These are phyloP conservation scores for Aplysina aerophoba DNA, from an alignment of 37 sponge, comb jelly and placozoan species.

Conservation along the genomic window DNA sequence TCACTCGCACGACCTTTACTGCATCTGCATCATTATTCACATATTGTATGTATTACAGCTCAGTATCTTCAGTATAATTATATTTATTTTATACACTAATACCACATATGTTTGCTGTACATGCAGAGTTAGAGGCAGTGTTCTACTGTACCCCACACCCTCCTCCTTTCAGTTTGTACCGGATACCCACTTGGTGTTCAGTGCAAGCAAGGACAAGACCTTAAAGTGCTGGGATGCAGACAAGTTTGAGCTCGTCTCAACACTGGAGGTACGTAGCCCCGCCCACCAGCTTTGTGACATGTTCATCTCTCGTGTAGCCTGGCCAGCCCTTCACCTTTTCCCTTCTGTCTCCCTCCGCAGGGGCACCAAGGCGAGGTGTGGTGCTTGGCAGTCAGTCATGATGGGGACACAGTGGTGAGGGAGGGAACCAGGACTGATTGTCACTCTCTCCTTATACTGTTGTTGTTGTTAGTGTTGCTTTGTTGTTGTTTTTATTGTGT, in stretches of 20 bases:
- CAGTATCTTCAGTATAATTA: too few relatives aligned
- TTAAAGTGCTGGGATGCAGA: constrained; percentile 97
- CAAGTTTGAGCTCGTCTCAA: constrained; percentile 84
- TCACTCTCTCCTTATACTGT: not conserved
- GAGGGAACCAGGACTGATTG: not conserved
- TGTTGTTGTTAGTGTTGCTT: constrained; percentile 28
- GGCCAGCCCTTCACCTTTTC: not conserved
- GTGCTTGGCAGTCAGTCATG: constrained; percentile 85
- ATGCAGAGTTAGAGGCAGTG: too few relatives aligned
- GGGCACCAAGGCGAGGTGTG: constrained; percentile 92
- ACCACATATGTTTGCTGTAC: not conserved
- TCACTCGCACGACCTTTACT: too few relatives aligned
- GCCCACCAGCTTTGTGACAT: too few relatives aligned
- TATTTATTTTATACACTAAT: not conserved
- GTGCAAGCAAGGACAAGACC: constrained; percentile 90
- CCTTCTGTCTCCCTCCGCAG: not conserved
- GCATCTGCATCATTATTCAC: too few relatives aligned
- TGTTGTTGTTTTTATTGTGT: not conserved
- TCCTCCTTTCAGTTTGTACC: constrained; percentile 75
- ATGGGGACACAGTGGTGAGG: constrained; percentile 85
- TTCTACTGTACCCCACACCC: not conserved
- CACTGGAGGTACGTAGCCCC: constrained; percentile 80
- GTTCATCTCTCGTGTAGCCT: not conserved
- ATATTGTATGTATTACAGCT: too few relatives aligned
- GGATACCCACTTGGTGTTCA: constrained; percentile 88